Conservation (phyloP, 2,113 vertebrate genomes). For the Delphinapterus leucas region DNA sequence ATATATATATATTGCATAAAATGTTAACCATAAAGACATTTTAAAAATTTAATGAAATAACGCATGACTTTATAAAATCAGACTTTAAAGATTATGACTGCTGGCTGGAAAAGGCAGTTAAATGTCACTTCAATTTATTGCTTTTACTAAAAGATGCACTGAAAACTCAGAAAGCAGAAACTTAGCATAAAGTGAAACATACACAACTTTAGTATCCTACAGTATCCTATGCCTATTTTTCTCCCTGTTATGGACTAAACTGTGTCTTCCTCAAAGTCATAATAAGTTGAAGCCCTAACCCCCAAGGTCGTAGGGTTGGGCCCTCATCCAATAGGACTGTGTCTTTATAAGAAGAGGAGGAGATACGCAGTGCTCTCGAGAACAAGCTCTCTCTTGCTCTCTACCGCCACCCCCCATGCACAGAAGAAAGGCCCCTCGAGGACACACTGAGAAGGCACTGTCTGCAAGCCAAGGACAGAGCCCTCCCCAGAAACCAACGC, state of each 20-base stretch:
- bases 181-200: background rate
- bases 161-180: background rate
- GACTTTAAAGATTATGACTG: background rate
- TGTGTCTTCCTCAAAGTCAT: background rate
- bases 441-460: background rate
- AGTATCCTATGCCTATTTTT: background rate
- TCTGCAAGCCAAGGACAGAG: background rate
- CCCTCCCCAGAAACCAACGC: background rate
- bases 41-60: constrained; percentile 23
- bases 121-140: background rate
- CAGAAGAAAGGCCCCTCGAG: background rate
- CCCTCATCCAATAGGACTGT: background rate
- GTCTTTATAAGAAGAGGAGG: background rate
- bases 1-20: background rate
- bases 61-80: constrained; percentile 22
- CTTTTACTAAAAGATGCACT: background rate
- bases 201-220: background rate
- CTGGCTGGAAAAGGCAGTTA: background rate
- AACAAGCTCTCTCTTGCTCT: background rate
- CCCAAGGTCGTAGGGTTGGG: background rate
- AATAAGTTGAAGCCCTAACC: background rate
- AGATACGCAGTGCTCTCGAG: background rate
- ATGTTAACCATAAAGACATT: constrained; percentile 12
- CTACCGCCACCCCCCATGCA: background rate
- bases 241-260: background rate